Conservation (phyloP, 2,888 invertebrate species). For the Prosopocoilus inquinatus region DNA sequence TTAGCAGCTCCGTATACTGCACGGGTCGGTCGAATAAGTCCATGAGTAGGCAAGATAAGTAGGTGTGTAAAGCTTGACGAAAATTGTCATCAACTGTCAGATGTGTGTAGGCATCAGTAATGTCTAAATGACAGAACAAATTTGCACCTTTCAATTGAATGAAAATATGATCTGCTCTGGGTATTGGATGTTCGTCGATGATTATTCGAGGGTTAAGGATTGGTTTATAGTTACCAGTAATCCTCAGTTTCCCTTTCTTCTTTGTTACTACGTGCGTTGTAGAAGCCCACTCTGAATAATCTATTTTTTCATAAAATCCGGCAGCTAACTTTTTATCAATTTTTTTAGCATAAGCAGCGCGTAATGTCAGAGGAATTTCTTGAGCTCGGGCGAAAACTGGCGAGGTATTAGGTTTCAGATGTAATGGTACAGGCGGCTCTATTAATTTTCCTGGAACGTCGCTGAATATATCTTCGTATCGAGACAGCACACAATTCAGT, state of each 20-base stretch:
- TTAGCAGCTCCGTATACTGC: neutral
- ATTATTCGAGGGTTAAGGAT: neutral
- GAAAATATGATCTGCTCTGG: too few relatives aligned
- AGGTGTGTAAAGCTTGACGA: too few relatives aligned
- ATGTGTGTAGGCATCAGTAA: too few relatives aligned
- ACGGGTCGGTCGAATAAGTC: neutral
- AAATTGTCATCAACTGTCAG: too few relatives aligned
- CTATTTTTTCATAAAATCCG: neutral
- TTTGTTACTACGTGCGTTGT: neutral
- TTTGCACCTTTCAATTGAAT: too few relatives aligned
- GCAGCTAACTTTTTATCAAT: neutral
- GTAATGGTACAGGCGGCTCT: neutral
- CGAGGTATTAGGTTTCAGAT: neutral
- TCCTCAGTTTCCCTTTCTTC: neutral
- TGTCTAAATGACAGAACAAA: too few relatives aligned
- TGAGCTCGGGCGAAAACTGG: neutral
- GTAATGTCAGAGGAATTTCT: neutral
- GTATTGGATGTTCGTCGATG: too few relatives aligned
- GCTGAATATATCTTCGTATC: neutral
- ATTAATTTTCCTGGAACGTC: neutral
- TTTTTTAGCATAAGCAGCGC: neutral
- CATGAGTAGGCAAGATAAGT: neutral
- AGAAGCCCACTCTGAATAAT: neutral
- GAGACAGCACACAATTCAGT: too few relatives aligned
- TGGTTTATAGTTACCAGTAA: too few relatives aligned